Evolutionary conservation across 2,888 invertebrate species (phyloP).

Genomic region (Drosophila testacea): DNA sequence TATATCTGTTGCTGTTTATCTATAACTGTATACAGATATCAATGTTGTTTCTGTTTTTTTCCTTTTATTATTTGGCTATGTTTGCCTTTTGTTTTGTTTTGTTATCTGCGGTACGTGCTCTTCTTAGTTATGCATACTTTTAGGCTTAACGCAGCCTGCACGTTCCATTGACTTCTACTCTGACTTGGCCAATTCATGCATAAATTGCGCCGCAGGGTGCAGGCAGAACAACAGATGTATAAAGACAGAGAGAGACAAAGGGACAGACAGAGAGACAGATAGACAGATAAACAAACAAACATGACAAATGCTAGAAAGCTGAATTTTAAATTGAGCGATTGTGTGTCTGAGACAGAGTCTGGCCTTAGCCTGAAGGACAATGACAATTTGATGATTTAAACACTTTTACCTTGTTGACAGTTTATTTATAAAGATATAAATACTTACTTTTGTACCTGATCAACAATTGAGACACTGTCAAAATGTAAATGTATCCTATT

Average conservation of each 20-base stretch:
- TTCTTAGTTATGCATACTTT: constrained; percentile 77
- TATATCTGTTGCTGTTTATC: constrained; percentile 10
- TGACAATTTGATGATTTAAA: constrained; percentile 4
- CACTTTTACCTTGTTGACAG: constrained; percentile 10
- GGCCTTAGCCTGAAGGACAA: not conserved
- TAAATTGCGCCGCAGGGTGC: constrained; percentile 54
- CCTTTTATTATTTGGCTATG: constrained; percentile 16
- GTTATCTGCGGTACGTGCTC: constrained; percentile 75
- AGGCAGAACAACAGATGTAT: constrained; percentile 20
- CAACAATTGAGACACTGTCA: constrained; percentile 54
- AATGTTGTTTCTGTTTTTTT: constrained; percentile 48
- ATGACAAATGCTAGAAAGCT: constrained; percentile 60
- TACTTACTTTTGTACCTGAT: constrained; percentile 14
- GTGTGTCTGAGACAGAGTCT: constrained; percentile 11
- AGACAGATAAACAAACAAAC: constrained; percentile 42
- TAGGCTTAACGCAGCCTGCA: constrained; percentile 66
- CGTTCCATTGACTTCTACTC: constrained; percentile 49
- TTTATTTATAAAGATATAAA: constrained; percentile 1
- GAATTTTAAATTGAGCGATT: constrained; percentile 54
- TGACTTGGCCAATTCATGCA: constrained; percentile 46
- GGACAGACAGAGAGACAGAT: not conserved
- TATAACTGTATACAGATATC: constrained; percentile 52
- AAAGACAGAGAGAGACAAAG: not conserved
- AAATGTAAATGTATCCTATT: constrained; percentile 16
- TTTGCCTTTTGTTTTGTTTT: constrained; percentile 40